Base-by-base conservation (phyloP, 2,797 vertebrate species). In the Luscinia luscinia region DNA sequence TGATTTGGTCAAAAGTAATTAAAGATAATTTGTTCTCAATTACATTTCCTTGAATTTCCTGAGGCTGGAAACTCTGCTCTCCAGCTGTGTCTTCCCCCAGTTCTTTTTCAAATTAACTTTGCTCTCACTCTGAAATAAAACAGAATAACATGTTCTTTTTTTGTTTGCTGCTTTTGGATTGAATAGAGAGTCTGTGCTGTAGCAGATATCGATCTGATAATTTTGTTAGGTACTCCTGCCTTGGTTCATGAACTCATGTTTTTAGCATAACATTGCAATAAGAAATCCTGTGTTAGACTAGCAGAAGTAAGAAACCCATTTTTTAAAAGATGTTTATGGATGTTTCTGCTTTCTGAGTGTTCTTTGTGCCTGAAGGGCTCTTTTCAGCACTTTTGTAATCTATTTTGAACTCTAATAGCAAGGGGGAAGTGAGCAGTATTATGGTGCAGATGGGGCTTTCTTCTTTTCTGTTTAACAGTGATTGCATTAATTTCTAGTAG, bases 1-100 rank as follows among this genome's bases (percentile, higher is more conserved):
- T 97, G 97, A 97, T 97, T 97, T 96, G 97, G 96, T 97, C 97
- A 96, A 96, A 98, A 97, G 97, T 97, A 97, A 97, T 98, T 98
- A 97, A 97, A 97, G 97, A 97, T 97, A 97, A 98, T 97, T 97
- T 81, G 91, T 96, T 96, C 96, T 97, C 96, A 98, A 94, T 98
- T 97, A 95, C 96, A 97, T 97, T 97, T 97, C 96, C 94, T 87
- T 83, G 96, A 85, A 95, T 97, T 97, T 97, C 97, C 97, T 86
- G 93, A 94, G 96, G 96, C 97, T 96, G 95, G 84, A 95, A 92
- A 93, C 90, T 95, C 94, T 88, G 95, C 87, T 97, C 62, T 93
- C 95, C 18, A 74, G 92, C 96, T 96, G 95, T 89, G 94, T 96
- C 95, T 97, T 97, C 80, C 78, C 27, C 73, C 67, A 63, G 1